Evolutionary conservation across 2,113 vertebrate genomes (phyloP).

Genomic region (Scolopax mira): DNA sequence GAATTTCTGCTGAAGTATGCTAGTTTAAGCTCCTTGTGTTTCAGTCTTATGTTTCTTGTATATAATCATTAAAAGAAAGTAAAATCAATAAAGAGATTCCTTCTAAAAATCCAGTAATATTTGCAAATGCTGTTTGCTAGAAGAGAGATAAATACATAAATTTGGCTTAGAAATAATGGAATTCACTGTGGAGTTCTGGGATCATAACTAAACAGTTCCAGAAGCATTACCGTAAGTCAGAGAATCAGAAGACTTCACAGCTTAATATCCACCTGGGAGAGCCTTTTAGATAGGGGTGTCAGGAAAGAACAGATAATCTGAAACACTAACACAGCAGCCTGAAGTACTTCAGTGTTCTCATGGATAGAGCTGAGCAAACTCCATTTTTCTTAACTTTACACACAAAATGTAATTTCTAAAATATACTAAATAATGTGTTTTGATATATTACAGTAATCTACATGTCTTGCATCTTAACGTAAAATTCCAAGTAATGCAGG

Average conservation of each 20-base stretch:
- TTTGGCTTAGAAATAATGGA: neutral
- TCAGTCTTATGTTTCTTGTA: neutral
- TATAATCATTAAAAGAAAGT: neutral
- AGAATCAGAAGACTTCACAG: neutral
- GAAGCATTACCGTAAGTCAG: neutral
- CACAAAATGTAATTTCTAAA: neutral
- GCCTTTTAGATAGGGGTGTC: neutral
- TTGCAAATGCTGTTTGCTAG: neutral
- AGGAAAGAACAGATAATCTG: neutral
- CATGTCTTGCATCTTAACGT: neutral
- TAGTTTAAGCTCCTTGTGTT: neutral
- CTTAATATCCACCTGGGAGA: neutral
- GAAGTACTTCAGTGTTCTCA: neutral
- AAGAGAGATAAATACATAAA: neutral
- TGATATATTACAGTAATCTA: neutral
- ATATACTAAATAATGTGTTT: neutral
- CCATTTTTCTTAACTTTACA: neutral
- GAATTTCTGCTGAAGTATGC: slow-evolving; percentile 11
- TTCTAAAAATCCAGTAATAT: neutral
- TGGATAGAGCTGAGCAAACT: neutral
- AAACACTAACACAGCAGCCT: neutral
- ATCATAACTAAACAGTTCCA: neutral
- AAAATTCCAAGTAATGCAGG: neutral
- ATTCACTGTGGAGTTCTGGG: neutral
- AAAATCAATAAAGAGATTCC: neutral